phyloP scores from a whole-genome alignment of 1,140 invertebrate species.

The Epicauta chinensis region DNA sequence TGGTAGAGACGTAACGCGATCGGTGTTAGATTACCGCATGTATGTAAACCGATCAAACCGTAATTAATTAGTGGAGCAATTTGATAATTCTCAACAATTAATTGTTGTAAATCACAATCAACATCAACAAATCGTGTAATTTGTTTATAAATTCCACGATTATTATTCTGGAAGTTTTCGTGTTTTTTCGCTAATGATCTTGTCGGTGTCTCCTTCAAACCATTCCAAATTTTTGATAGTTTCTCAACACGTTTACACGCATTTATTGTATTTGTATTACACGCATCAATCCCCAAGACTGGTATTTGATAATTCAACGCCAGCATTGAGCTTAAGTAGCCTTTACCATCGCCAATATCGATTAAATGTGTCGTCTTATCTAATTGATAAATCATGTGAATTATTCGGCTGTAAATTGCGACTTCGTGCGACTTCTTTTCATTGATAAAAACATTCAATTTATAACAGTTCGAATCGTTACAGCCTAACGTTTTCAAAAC shows the following conservation, averaged over 20 bases:
- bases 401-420: slow-evolving; percentile 45
- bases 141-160: slow-evolving; percentile 42
- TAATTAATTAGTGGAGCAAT: slow-evolving; percentile 41
- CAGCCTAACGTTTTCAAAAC: slow-evolving; percentile 40
- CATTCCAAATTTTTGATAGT: slow-evolving; percentile 50
- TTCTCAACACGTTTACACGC: slow-evolving; percentile 55
- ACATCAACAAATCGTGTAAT: slow-evolving; percentile 45
- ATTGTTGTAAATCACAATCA: slow-evolving; percentile 45
- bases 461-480: slow-evolving; percentile 25
- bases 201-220: slow-evolving; percentile 33
- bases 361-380: slow-evolving; percentile 51
- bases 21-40: slow-evolving; percentile 78
- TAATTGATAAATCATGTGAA: slow-evolving; percentile 36
- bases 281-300: slow-evolving; percentile 75
- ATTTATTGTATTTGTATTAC: slow-evolving; percentile 54
- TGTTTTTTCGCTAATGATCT: slow-evolving; percentile 17
- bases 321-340: slow-evolving; percentile 71
- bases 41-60: slow-evolving; percentile 73
- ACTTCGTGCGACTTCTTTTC: slow-evolving; percentile 82
- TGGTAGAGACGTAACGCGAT: slow-evolving; percentile 69
- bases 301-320: slow-evolving; percentile 62
- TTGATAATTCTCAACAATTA: slow-evolving; percentile 47
- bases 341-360: slow-evolving; percentile 82
- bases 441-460: slow-evolving; percentile 62
- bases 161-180: slow-evolving; percentile 13